Conservation (phyloP, 1,140 invertebrate genomes). For the Microplitis demolitor region DNA sequence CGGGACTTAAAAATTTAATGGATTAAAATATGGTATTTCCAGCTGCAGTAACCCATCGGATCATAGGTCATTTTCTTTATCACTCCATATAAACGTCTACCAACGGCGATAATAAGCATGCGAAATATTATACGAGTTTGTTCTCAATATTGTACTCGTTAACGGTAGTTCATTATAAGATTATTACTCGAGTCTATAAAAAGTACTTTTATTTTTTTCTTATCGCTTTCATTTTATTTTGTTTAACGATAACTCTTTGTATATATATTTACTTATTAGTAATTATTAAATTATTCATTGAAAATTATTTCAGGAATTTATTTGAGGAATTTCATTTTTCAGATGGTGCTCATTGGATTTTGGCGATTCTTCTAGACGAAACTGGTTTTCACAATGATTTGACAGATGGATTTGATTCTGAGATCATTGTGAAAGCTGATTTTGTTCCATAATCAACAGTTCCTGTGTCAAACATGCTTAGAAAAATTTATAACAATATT, state of each 20-base stretch:
- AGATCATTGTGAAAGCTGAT: conserved; percentile 95
- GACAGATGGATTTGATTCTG: conserved; percentile 82
- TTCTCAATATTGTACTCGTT: conserved; percentile 27
- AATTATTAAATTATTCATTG: conserved; percentile 3
- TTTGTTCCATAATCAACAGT: conserved; percentile 68
- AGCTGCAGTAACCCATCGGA: conserved; percentile 46
- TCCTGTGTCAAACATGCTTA: not conserved
- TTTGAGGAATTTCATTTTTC: conserved; percentile 1
- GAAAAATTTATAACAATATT: not conserved
- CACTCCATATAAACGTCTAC: conserved; percentile 44
- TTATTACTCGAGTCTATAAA: not conserved
- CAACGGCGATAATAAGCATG: conserved; percentile 49
- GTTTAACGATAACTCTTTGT: not conserved
- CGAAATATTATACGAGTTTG: conserved; percentile 48
- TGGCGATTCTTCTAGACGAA: conserved; percentile 64
- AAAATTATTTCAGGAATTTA: conserved; percentile 7
- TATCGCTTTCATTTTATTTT: not conserved
- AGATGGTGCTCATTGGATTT: not conserved
- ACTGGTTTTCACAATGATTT: conserved; percentile 93
- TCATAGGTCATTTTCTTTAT: conserved; percentile 57
- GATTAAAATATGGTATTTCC: conserved; percentile 38
- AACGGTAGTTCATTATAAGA: conserved; percentile 16
- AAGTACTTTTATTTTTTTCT: too few relatives aligned
- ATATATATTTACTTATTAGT: not conserved
- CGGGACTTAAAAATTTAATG: not conserved